A percentile compares a stretch with the other conserved stretches of the same genome.
phyloP scores from a whole-genome alignment of 2,797 vertebrate species.

The Setipinna tenuifilis region DNA sequence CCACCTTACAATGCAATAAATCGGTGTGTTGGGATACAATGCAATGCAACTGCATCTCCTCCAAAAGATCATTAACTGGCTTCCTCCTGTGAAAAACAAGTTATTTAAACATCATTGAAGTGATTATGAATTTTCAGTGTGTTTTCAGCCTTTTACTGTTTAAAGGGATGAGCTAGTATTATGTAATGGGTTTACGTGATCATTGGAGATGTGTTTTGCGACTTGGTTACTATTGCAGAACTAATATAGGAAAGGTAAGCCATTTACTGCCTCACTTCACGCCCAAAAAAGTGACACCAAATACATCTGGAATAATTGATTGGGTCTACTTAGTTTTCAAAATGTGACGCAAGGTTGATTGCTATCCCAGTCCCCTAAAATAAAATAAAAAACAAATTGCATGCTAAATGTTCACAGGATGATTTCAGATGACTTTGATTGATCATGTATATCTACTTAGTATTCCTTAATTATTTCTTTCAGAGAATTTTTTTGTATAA shows the following conservation, averaged over 20 bases:
- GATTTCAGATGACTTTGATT: constrained; percentile 45
- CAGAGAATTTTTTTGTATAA: constrained; percentile 57
- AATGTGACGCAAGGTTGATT: constrained; percentile 18
- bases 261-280: not conserved
- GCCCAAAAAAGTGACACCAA: constrained; percentile 15
- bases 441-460: constrained; percentile 35
- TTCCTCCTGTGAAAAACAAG: constrained; percentile 42
- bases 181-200: not conserved
- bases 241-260: not conserved
- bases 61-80: not conserved
- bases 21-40: constrained; percentile 30
- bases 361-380: constrained; percentile 23
- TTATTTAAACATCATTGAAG: constrained; percentile 38
- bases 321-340: not conserved
- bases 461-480: constrained; percentile 63
- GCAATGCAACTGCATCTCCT: constrained; percentile 8
- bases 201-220: not conserved
- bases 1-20: constrained; percentile 69
- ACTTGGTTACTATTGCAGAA: not conserved
- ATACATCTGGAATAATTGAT: not conserved
- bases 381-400: constrained; percentile 39
- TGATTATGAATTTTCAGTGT: not conserved
- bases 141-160: not conserved
- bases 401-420: constrained; percentile 53
- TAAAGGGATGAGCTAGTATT: not conserved